A percentile compares a stretch with the other conserved stretches of the same genome.
Conservation (phyloP, 53 echinoderm and acorn worm species). For the Mesocentrotus franciscanus region DNA sequence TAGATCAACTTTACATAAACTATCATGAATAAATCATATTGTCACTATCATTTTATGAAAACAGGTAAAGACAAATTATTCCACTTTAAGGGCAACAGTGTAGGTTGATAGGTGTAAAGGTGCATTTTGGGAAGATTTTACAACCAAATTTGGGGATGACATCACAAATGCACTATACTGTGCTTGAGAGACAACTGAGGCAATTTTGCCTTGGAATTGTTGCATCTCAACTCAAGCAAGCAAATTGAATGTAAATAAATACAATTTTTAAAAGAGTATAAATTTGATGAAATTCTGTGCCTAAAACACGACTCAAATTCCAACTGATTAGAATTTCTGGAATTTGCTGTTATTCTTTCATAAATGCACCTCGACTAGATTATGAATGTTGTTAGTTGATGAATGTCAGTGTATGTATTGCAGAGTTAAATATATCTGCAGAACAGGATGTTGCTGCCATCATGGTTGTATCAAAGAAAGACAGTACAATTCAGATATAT, state of each 20-base stretch:
- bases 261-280: background rate
- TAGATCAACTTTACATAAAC: no score
- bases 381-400: constrained; percentile 47
- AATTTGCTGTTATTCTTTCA: background rate
- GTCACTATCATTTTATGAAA: no score
- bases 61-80: no score
- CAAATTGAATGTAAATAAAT: background rate
- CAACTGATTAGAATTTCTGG: background rate
- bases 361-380: constrained; percentile 47
- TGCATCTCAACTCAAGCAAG: background rate
- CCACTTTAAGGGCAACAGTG: no score
- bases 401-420: constrained; percentile 4
- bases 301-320: background rate
- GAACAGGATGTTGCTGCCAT: background rate
- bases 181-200: background rate
- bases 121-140: background rate
- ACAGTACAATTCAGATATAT: no score
- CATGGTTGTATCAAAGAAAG: background rate
- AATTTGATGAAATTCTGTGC: background rate
- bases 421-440: background rate
- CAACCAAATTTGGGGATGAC: background rate
- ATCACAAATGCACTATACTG: background rate
- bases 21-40: no score
- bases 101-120: background rate
- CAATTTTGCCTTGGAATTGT: background rate